Evolutionary conservation across 2,888 invertebrate species (phyloP), one percentile per base, ranked within the genome.

Genomic region (Formica aserva): DNA sequence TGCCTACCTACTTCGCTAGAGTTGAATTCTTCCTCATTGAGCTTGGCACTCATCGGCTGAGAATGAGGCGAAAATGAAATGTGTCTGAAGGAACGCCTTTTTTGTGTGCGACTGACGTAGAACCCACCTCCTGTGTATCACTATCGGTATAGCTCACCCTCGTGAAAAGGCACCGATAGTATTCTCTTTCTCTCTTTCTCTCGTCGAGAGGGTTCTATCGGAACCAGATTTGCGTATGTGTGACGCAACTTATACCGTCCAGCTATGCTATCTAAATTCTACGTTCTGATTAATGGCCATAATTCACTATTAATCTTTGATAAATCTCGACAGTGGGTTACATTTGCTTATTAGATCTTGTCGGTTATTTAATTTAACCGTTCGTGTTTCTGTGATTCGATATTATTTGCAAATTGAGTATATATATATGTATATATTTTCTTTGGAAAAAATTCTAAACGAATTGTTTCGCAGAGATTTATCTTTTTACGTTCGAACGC

Each of bases 1-100:
- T 45, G 67, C 52, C 74, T 66, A 60, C 74, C 82, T 78, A 32
- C 38, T 84, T 52, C 45, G 45, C 60, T 13, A 62, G 76, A 75
- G 71, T 74, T 82, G 85, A 80, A 69, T 83, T 80, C 76, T 83
- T 80, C 72, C 72, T 74, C 63, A 69, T 72, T 71, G 74, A 75
- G 84, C 32, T 80, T 35, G 69, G 85, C 83, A 78, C 76, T 74
- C 85, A 69, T 85, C 82, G 86, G 22, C 22, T 45, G 69, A 71
- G 88, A 75, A 86, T 78, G 81, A 87, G 32, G 41, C 38, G 76
- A 71, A 86, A 75, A 86, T 83, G 78, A 87, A 82, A 84, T 78
- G 71, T 78, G 52, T 74, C 57, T 26, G 81, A 84, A 71, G 74
- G 57, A 63, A 35, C 55, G 52, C 38, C 69, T 67, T 75, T 74